A percentile compares a stretch with the other conserved stretches of the same genome.
phyloP scores from a whole-genome alignment of 2,113 vertebrate genomes.

The Notothenia coriiceps region DNA sequence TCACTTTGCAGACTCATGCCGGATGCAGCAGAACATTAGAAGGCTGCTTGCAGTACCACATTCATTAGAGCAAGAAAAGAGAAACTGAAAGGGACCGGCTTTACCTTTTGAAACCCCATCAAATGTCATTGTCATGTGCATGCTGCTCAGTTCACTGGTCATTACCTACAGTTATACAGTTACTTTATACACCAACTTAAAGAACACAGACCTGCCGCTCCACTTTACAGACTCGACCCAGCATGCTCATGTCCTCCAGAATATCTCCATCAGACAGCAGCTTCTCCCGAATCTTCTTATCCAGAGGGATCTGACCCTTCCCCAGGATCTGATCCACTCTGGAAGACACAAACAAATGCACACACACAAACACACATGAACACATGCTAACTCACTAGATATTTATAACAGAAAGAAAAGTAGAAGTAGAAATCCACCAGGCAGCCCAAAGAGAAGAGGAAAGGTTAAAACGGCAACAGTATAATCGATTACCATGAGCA shows the following conservation, averaged over 20 bases:
- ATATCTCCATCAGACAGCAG: conserved; percentile 91
- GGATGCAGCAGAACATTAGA: too few relatives aligned
- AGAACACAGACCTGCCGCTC: conserved; percentile 91
- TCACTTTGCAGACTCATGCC: too few relatives aligned
- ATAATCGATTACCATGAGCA: not conserved
- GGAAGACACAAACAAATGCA: conserved; percentile 31
- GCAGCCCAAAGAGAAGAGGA: conserved; percentile 15
- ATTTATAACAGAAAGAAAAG: conserved; percentile 5
- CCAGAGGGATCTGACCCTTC: conserved; percentile 94
- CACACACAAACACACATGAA: not conserved
- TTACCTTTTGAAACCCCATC: too few relatives aligned
- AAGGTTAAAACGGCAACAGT: conserved; percentile 17
- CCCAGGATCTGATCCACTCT: conserved; percentile 98
- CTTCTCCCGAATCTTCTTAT: conserved; percentile 96
- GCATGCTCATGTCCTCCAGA: conserved; percentile 95
- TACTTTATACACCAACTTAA: not conserved
- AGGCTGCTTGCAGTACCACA: too few relatives aligned
- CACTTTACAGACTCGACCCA: conserved; percentile 97
- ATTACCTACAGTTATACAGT: not conserved
- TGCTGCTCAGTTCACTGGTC: not conserved
- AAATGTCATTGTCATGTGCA: too few relatives aligned
- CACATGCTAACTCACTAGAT: not conserved
- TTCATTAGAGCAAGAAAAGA: too few relatives aligned
- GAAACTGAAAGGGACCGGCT: too few relatives aligned
- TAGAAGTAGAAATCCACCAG: conserved; percentile 2